Base-by-base conservation (phyloP, 2,888 invertebrate species). In the Ischnus inquisitorius region DNA sequence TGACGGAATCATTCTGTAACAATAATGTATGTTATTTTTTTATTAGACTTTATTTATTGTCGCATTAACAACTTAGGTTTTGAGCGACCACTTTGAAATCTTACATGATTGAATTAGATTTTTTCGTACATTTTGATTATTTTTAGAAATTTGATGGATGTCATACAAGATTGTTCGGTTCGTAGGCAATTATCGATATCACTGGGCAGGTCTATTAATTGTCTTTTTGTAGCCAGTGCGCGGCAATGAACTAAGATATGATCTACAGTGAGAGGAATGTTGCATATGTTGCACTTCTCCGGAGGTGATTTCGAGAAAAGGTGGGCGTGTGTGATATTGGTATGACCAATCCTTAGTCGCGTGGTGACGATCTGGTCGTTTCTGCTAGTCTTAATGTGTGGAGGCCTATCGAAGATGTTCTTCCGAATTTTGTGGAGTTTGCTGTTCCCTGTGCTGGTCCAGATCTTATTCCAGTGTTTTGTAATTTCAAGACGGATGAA, bases 351-450 rank as follows among this genome's bases (percentile, higher is more conserved):
- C 14, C 74, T 6, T 0, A 74, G 41, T n/a, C 74, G 8, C 39
- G 19, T 60, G 34, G 60, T 74, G 8, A 43, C 16, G 5, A 14
- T 19, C 14, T 74, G 60, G 60, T 74, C 74, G n/a, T 22, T 74
- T 8, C 54, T 4, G 19, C 74, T 74, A 5, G 57, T 6, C 4
- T 2, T 41, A 5, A 19, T 10, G n/a, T 14, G 28, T 12, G 43
- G 19, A 16, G 16, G 10, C 57, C 19, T 22, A 5, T 65, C 6
- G n/a, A 16, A 16, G 25, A 62, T 8, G 12, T 72, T 41, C 1
- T 60, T 14, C 54, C 60, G 43, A 5, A 54, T 72, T 43, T 72
- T 60, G n/a, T 54, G 41, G 41, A 62, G 62, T 72, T 62, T 72
- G 41, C 43, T 72, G 25, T 72, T 54, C 8, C 39, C 54, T 6